These are phyloP conservation scores for Megastigmus dorsalis DNA, from an alignment of 2,888 invertebrate species.

Conservation along the genomic window DNA sequence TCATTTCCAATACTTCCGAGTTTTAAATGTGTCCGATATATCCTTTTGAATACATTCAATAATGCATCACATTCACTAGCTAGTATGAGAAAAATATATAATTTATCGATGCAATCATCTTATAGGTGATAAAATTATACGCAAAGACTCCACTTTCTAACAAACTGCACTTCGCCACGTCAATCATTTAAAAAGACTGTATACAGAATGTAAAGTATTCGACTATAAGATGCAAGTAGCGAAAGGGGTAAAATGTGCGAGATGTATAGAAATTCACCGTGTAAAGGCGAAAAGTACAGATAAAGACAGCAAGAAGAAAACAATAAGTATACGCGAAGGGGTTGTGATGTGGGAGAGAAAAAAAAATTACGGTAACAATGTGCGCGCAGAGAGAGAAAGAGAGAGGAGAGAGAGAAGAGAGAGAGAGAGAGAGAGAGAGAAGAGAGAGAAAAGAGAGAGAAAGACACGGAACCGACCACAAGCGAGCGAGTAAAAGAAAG, in stretches of 20 bases:
- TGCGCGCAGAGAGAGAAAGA: neutral
- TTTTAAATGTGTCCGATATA: too few species aligned
- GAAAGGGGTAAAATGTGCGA: too few species aligned
- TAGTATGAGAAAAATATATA: too few species aligned
- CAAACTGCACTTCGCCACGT: too few species aligned
- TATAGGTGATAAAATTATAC: too few species aligned
- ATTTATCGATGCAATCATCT: too few species aligned
- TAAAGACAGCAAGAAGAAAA: neutral
- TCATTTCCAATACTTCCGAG: too few species aligned
- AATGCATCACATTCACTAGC: too few species aligned
- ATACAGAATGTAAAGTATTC: neutral
- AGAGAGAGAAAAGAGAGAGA: neutral
- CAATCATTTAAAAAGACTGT: too few species aligned
- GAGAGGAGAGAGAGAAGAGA: neutral
- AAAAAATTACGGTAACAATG: conserved; percentile 38
- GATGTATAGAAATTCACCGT: conserved; percentile 13
- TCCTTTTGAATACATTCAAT: too few species aligned
- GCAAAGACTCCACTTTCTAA: too few species aligned
- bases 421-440: neutral
- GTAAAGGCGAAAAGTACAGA: conserved; percentile 13
- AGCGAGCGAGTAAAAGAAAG: neutral
- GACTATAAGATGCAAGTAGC: too few species aligned
- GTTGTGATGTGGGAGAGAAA: conserved; percentile 4
- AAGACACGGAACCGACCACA: conserved; percentile 5
- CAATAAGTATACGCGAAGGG: conserved; percentile 18